These are phyloP conservation scores for Palythoa heliodiscus DNA, from an alignment of 92 coral and sea anemone genomes.

Conservation along the genomic window DNA sequence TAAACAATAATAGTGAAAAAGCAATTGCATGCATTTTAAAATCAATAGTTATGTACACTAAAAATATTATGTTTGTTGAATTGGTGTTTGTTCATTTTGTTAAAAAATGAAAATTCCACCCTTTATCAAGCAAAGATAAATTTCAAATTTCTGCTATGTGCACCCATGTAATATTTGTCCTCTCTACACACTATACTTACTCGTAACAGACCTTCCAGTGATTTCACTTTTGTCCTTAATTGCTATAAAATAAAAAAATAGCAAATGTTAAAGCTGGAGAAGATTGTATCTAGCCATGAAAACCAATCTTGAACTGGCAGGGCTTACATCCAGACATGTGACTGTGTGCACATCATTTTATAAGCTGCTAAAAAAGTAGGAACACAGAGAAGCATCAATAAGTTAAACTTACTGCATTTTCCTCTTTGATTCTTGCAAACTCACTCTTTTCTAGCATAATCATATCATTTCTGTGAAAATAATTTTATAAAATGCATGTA, in stretches of 20 bases:
- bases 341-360: too few species aligned
- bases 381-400: too few species aligned
- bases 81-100: too few species aligned
- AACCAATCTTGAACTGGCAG: too few species aligned
- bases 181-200: conserved; percentile 43
- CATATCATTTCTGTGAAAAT: conserved; percentile 83
- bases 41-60: neutral
- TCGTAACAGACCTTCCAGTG: conserved; percentile 68
- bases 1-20: neutral
- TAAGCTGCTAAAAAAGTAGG: too few species aligned
- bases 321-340: too few species aligned
- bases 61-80: too few species aligned
- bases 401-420: conserved; percentile 64
- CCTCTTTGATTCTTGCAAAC: conserved; percentile 87
- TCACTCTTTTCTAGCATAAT: conserved; percentile 93
- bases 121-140: neutral
- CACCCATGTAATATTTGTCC: neutral
- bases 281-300: too few species aligned
- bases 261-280: neutral
- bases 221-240: conserved; percentile 80
- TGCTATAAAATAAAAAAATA: conserved; percentile 56
- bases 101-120: too few species aligned
- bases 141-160: neutral
- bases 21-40: too few species aligned
- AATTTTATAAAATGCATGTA: too few species aligned